These are phyloP conservation scores for Drosophila diplacantha DNA, from an alignment of 2,888 invertebrate species.

Conservation along the genomic window DNA sequence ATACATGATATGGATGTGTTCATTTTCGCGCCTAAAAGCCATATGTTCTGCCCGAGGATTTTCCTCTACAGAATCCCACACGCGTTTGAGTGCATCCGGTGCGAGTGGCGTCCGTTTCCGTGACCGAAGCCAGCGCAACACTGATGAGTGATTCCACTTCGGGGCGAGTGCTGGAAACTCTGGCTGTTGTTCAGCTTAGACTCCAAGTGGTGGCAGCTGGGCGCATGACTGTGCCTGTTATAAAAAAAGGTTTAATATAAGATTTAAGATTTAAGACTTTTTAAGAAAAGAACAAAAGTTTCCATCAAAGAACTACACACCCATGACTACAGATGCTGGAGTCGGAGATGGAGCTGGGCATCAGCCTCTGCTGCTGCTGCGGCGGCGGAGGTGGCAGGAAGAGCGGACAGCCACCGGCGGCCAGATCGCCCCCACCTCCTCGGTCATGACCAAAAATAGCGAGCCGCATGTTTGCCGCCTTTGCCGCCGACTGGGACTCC, in stretches of 20 bases:
- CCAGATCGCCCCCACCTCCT: constrained; percentile 46
- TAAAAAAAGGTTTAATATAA: neutral
- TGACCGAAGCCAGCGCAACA: constrained; percentile 76
- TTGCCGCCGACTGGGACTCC: constrained; percentile 72
- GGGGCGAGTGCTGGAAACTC: constrained; percentile 74
- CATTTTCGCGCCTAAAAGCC: neutral
- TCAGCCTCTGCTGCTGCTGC: constrained; percentile 34
- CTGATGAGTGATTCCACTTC: constrained; percentile 74
- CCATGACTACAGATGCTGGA: constrained; percentile 75
- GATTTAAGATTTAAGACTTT: neutral
- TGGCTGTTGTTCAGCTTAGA: constrained; percentile 75
- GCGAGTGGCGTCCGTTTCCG: constrained; percentile 73
- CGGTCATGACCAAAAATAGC: constrained; percentile 59
- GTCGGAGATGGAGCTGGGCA: constrained; percentile 76
- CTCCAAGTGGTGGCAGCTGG: constrained; percentile 65
- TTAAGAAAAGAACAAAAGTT: neutral
- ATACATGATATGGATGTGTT: constrained; percentile 43
- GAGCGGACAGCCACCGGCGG: constrained; percentile 67
- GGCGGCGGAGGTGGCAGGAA: constrained; percentile 71
- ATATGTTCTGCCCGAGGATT: neutral
- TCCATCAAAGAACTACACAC: constrained; percentile 48
- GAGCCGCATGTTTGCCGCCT: constrained; percentile 66
- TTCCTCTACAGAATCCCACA: constrained; percentile 72
- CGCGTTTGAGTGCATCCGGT: constrained; percentile 77
- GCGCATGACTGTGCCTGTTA: constrained; percentile 57